phyloP scores from a whole-genome alignment of 2,113 vertebrate species.

The Grantiella picta region DNA sequence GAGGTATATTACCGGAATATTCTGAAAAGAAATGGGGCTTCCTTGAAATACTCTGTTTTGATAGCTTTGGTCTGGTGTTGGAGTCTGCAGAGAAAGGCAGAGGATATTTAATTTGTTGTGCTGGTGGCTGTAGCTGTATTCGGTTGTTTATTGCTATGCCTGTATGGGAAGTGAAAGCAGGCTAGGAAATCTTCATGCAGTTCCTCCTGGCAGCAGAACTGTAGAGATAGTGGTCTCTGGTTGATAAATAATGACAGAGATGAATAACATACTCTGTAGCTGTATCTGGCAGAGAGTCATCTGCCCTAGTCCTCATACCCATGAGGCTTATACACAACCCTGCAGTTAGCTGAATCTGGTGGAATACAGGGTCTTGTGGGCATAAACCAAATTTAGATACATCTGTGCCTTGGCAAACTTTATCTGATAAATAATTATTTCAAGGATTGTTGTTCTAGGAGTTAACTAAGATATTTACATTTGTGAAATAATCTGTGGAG shows the following conservation, averaged over 20 bases:
- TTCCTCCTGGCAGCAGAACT: background rate
- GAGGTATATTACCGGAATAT: background rate
- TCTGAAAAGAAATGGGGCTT: background rate
- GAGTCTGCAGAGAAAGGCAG: background rate
- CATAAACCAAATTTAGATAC: background rate
- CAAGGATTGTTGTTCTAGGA: background rate
- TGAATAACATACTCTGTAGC: background rate
- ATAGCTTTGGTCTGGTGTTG: background rate
- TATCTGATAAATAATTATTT: background rate
- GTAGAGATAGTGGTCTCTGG: background rate
- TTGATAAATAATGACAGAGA: background rate
- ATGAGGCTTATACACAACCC: background rate
- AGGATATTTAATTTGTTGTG: background rate
- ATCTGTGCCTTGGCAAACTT: background rate
- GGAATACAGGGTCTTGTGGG: background rate
- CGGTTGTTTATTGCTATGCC: background rate
- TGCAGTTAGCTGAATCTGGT: background rate
- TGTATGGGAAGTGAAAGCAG: background rate
- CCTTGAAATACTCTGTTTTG: background rate
- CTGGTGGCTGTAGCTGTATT: background rate
- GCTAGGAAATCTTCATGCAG: background rate
- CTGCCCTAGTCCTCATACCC: background rate
- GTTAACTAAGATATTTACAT: background rate
- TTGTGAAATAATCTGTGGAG: background rate
- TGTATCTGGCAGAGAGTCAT: accelerated